phyloP scores from a whole-genome alignment of 2,797 vertebrate species.

The Falco rusticolus region DNA sequence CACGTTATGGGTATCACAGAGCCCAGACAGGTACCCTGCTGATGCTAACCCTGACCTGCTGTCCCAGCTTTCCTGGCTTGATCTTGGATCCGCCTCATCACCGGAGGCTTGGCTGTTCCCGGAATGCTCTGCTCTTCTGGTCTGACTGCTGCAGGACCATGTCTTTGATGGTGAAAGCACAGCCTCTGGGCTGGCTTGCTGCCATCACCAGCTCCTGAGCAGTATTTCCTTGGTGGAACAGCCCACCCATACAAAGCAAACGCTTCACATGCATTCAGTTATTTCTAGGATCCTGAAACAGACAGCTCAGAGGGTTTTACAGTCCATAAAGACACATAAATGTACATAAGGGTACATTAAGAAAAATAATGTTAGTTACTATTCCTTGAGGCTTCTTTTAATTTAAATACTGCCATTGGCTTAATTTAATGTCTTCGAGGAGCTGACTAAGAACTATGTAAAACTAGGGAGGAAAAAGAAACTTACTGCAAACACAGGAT shows the following conservation, averaged over 20 bases:
- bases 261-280: rapidly evolving
- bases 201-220: not conserved
- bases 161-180: not conserved
- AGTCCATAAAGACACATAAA: not conserved
- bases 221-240: not conserved
- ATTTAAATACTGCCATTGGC: not conserved
- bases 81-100: not conserved
- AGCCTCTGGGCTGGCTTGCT: not conserved
- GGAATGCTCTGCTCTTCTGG: not conserved
- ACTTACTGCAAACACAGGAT: not conserved
- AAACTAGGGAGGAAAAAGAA: not conserved
- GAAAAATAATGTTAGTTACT: not conserved
- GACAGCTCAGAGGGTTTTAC: not conserved
- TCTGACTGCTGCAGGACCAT: not conserved
- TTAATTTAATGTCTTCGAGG: not conserved
- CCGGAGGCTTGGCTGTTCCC: not conserved
- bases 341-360: not conserved
- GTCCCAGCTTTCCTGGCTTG: not conserved
- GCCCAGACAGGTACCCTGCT: not conserved
- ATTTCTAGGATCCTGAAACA: not conserved
- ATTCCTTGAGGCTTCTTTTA: not conserved
- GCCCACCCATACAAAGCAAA: not conserved
- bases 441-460: not conserved
- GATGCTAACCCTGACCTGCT: not conserved
- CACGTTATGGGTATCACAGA: not conserved